Conservation (phyloP, 2,113 vertebrate genomes). For the Tragelaphus imberbis region DNA sequence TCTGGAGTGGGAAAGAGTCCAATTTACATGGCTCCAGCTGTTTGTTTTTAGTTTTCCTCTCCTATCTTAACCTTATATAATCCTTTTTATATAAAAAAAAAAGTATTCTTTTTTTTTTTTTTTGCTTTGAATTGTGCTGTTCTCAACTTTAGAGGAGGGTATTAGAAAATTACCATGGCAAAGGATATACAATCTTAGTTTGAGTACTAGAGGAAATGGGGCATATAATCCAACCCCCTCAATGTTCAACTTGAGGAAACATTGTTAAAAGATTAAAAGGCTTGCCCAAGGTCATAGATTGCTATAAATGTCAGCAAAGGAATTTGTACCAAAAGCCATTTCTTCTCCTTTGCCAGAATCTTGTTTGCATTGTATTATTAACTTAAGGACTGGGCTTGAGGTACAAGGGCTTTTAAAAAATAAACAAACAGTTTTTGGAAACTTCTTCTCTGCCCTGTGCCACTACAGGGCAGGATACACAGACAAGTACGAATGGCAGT, state of each 20-base stretch:
- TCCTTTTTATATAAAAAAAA: no score
- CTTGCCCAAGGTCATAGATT: background rate
- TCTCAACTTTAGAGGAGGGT: background rate
- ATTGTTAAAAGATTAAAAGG: conserved; percentile 2
- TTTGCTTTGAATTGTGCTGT: background rate
- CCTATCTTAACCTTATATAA: background rate
- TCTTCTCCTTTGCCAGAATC: conserved; percentile 2
- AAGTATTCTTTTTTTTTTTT: background rate
- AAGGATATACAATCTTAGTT: background rate
- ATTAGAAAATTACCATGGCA: background rate
- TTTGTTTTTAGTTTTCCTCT: background rate
- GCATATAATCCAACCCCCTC: background rate
- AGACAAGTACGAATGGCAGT: background rate
- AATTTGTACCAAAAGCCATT: background rate
- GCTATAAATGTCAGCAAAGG: conserved; percentile 3
- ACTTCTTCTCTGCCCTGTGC: background rate
- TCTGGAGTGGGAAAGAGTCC: background rate
- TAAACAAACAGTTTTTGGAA: background rate
- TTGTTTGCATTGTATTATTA: background rate
- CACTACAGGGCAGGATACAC: background rate
- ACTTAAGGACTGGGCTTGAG: background rate
- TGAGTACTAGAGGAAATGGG: background rate
- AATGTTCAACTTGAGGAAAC: background rate
- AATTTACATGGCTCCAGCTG: background rate
- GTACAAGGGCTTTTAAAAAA: background rate